phyloP scores from a whole-genome alignment of 2,797 vertebrate genomes.

The Aythya fuligula region DNA sequence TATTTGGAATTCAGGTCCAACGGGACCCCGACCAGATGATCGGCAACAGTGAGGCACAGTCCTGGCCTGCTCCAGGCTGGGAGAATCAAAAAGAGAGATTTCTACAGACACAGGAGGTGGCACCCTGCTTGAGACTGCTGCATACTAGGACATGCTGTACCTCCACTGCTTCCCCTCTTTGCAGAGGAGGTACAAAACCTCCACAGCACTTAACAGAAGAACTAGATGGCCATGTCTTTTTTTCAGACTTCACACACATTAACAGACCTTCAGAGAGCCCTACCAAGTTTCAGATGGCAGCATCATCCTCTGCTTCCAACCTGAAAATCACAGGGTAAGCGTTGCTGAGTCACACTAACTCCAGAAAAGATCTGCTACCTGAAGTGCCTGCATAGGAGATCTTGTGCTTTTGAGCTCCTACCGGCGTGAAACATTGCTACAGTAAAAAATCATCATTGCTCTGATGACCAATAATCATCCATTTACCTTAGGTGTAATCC shows the following conservation, averaged over 20 bases:
- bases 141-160: neutral
- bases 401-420: neutral
- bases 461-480: slow-evolving; percentile 6
- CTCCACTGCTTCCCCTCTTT: neutral
- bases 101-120: neutral
- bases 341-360: neutral
- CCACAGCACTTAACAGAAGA: neutral
- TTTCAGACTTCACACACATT: neutral
- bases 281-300: neutral
- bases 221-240: neutral
- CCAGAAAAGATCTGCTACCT: neutral
- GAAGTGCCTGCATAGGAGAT: neutral
- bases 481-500: neutral
- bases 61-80: neutral
- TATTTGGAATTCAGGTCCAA: neutral
- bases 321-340: neutral
- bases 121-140: neutral
- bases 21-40: rapidly evolving
- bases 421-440: neutral
- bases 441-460: neutral
- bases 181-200: neutral
- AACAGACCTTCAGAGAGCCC: neutral
- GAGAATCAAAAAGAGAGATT: neutral
- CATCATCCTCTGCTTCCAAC: neutral
- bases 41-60: neutral